Percentiles rank a stretch among this genome's conserved stretches.
Conservation (phyloP, 2,888 invertebrate genomes). For the Thera obeliscata region DNA sequence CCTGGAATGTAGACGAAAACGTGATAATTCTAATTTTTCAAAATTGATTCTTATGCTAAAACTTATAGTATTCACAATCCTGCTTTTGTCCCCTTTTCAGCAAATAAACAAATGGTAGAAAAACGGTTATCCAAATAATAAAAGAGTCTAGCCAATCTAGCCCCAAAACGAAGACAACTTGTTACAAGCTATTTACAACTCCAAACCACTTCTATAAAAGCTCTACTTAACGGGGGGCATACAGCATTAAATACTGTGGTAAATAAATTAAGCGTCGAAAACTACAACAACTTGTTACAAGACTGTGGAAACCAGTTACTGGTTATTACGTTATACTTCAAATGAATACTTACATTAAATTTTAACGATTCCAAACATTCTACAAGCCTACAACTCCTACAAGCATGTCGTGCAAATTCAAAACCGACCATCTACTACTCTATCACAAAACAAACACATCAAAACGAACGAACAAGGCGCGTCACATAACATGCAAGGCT, state of each 20-base stretch:
- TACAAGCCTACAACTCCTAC: not conserved
- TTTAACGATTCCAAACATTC: not conserved
- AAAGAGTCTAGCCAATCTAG: too few species aligned
- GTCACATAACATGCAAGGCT: slow-evolving; percentile 38
- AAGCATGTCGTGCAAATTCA: not conserved
- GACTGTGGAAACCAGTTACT: too few species aligned
- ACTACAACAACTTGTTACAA: too few species aligned
- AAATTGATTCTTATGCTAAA: not conserved
- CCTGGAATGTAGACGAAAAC: slow-evolving; percentile 62
- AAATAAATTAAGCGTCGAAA: slow-evolving; percentile 43
- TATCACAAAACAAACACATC: slow-evolving; percentile 37
- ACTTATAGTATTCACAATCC: too few species aligned
- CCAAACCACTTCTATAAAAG: slow-evolving; percentile 37
- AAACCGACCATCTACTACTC: slow-evolving; percentile 4
- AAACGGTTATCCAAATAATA: too few species aligned
- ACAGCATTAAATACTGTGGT: slow-evolving; percentile 41
- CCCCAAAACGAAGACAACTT: too few species aligned
- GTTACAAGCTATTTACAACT: slow-evolving; percentile 4
- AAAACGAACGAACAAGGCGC: slow-evolving; percentile 34
- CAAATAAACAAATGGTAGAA: too few species aligned
- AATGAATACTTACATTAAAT: not conserved
- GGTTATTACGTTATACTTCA: not conserved
- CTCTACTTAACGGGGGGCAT: slow-evolving; percentile 41
- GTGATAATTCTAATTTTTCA: not conserved
- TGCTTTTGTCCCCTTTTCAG: too few species aligned